Evolutionary conservation across 2,797 vertebrate genomes (phyloP).

Genomic region (Sternarchorhynchus goeldii): DNA sequence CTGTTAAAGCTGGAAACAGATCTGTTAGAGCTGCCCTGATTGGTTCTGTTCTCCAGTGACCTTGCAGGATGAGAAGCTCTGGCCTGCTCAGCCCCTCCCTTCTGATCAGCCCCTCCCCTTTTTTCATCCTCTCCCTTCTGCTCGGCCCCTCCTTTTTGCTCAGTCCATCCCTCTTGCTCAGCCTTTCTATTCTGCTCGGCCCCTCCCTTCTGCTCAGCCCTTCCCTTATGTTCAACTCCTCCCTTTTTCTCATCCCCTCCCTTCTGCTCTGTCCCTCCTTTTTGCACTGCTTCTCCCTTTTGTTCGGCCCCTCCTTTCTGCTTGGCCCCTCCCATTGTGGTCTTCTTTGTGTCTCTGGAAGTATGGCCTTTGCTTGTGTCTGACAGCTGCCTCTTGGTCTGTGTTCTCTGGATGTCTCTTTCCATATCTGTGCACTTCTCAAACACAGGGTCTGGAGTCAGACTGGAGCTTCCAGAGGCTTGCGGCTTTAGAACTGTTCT

Average conservation of each 20-base stretch:
- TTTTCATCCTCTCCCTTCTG: background rate
- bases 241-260: too few relatives aligned
- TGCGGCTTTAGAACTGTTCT: background rate
- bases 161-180: too few relatives aligned
- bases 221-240: too few relatives aligned
- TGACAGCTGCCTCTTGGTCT: slow-evolving; percentile 54
- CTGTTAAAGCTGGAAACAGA: background rate
- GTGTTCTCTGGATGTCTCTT: slow-evolving; percentile 39
- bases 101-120: background rate
- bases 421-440: slow-evolving; percentile 55
- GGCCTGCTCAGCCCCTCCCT: background rate
- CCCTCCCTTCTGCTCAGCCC: too few relatives aligned
- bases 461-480: slow-evolving; percentile 4
- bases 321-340: background rate
- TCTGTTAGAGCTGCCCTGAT: background rate
- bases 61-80: background rate
- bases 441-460: slow-evolving; percentile 53
- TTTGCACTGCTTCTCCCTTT: too few relatives aligned
- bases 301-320: too few relatives aligned
- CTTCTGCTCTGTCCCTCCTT: too few relatives aligned
- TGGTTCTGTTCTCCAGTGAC: background rate
- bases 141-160: background rate
- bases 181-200: too few relatives aligned
- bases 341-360: slow-evolving; percentile 48
- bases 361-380: slow-evolving; percentile 27